Percentiles rank a stretch among this genome's conserved stretches.
phyloP scores from a whole-genome alignment of 1,140 invertebrate species.

The Agrypnia vestita region DNA sequence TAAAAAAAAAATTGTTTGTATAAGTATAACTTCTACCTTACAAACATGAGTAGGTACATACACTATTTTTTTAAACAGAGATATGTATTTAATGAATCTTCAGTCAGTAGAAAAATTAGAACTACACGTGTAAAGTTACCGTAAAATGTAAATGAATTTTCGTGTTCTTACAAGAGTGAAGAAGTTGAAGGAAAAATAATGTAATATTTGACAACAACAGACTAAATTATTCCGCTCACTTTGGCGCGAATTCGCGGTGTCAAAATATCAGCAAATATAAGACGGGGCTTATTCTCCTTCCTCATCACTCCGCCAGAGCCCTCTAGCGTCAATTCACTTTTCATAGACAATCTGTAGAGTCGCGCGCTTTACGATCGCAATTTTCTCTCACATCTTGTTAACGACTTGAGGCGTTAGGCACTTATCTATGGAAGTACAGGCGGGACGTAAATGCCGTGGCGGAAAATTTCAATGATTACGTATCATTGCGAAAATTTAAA shows the following conservation, averaged over 20 bases:
- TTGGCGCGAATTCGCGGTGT: neutral
- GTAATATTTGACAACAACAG: too few relatives aligned
- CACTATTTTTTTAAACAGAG: too few relatives aligned
- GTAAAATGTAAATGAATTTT: too few relatives aligned
- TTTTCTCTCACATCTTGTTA: conserved; percentile 45
- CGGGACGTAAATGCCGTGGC: neutral
- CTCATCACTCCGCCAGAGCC: conserved; percentile 10
- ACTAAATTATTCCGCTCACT: too few relatives aligned
- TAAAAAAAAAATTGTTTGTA: too few relatives aligned
- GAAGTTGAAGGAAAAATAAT: too few relatives aligned
- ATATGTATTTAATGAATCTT: too few relatives aligned
- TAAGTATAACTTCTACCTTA: too few relatives aligned
- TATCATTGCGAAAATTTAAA: neutral
- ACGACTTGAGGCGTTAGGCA: conserved; percentile 33
- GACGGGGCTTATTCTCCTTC: neutral
- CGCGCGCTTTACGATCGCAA: conserved; percentile 41
- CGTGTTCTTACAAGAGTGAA: too few relatives aligned
- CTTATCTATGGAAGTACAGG: conserved; percentile 30
- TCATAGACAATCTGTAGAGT: conserved; percentile 41
- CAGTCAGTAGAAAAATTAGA: too few relatives aligned
- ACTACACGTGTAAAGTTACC: too few relatives aligned
- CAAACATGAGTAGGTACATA: too few relatives aligned
- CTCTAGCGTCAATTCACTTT: conserved; percentile 15
- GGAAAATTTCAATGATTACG: conserved; percentile 6
- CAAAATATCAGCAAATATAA: neutral